Conservation (phyloP, 1,140 invertebrate genomes). For the Periplaneta americana region DNA sequence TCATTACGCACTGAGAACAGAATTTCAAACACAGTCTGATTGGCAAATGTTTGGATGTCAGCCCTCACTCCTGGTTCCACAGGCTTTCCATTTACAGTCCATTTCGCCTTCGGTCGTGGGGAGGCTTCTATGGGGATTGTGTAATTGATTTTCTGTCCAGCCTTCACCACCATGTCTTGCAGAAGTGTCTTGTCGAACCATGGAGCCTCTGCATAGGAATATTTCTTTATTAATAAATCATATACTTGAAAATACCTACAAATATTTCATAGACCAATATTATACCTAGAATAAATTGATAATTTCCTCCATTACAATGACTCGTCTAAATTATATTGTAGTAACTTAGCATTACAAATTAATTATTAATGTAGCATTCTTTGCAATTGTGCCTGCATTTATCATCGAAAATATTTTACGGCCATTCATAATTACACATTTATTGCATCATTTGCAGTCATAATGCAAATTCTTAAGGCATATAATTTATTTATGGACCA, state of each 20-base stretch:
- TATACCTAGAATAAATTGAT: not conserved
- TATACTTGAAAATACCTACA: not conserved
- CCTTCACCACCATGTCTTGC: constrained; percentile 82
- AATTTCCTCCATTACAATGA: not conserved
- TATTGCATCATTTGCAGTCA: too few relatives aligned
- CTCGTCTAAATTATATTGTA: not conserved
- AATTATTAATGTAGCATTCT: too few relatives aligned
- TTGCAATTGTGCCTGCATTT: too few relatives aligned
- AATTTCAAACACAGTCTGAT: constrained; percentile 81
- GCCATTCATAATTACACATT: too few relatives aligned
- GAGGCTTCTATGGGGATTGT: constrained; percentile 83
- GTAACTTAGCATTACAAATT: too few relatives aligned
- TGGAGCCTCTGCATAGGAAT: constrained; percentile 69
- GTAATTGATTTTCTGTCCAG: constrained; percentile 85
- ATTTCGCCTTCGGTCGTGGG: constrained; percentile 76
- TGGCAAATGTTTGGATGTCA: constrained; percentile 65
- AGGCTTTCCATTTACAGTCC: constrained; percentile 81
- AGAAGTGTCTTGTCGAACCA: constrained; percentile 77
- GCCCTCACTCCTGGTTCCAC: constrained; percentile 56
- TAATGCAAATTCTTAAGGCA: too few relatives aligned
- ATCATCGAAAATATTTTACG: too few relatives aligned
- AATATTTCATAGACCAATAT: not conserved
- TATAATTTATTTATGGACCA: too few relatives aligned
- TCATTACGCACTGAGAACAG: constrained; percentile 74
- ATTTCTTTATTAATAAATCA: not conserved